These are phyloP conservation scores for Mycalesis mineus DNA, from an alignment of 2,888 invertebrate genomes.

Conservation along the genomic window DNA sequence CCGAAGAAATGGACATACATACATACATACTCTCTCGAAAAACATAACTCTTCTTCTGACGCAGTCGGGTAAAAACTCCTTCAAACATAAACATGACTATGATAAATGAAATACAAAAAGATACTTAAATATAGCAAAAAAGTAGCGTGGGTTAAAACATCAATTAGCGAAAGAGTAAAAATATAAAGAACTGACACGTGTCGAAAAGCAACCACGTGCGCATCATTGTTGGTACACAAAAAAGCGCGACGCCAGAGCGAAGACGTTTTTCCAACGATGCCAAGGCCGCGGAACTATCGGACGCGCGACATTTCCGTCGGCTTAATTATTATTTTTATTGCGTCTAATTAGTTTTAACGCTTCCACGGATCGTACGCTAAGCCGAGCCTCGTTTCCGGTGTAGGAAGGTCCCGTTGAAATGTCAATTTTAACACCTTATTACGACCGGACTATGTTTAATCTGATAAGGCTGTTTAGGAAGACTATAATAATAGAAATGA, in stretches of 20 bases:
- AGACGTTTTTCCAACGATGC: conserved; percentile 4
- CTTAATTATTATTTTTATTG: conserved; percentile 1
- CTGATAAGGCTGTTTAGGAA: background rate
- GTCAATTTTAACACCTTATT: background rate
- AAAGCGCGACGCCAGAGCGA: background rate
- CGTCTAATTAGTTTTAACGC: background rate
- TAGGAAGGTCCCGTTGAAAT: background rate
- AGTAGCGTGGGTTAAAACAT: background rate
- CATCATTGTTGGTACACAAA: background rate
- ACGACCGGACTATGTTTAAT: background rate
- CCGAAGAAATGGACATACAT: too few species aligned
- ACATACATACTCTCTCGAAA: too few species aligned
- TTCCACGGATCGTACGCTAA: background rate
- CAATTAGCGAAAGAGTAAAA: background rate
- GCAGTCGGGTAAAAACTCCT: too few species aligned
- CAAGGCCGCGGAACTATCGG: background rate
- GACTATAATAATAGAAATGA: background rate
- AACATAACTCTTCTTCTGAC: too few species aligned
- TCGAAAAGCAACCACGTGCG: background rate
- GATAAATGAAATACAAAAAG: too few species aligned
- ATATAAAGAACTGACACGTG: background rate
- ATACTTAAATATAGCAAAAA: too few species aligned
- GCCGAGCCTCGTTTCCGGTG: background rate
- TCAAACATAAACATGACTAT: too few species aligned
- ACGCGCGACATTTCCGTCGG: background rate